These are phyloP conservation scores for Aethes cnicana DNA, from an alignment of 2,888 invertebrate genomes.

Conservation along the genomic window DNA sequence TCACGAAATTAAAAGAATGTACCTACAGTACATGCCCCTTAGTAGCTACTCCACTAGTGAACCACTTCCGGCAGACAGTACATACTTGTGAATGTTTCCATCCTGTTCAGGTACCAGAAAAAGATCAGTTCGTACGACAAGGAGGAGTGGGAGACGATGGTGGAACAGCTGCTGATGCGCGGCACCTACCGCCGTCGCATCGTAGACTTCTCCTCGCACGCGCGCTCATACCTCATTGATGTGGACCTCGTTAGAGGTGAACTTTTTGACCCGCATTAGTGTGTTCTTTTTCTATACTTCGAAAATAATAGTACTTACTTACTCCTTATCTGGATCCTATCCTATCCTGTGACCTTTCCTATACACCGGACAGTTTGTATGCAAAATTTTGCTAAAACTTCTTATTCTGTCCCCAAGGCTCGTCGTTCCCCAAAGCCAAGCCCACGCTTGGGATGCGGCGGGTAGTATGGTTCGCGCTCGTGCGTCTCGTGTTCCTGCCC, in stretches of 20 bases:
- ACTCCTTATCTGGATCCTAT: no score
- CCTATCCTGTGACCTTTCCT: no score
- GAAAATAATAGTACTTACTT: no score
- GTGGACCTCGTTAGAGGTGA: constrained; percentile 97
- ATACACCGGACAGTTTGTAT: no score
- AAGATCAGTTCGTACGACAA: constrained; percentile 98
- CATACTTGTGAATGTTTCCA: constrained; percentile 32
- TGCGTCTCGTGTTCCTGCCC: constrained; percentile 92
- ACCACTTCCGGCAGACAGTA: no score
- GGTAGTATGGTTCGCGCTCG: constrained; percentile 91
- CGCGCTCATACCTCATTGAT: constrained; percentile 96
- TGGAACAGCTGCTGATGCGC: constrained; percentile 87
- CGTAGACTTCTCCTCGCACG: constrained; percentile 90
- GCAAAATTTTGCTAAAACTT: no score
- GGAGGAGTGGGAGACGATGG: constrained; percentile 97
- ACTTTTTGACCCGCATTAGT: constrained; percentile 15
- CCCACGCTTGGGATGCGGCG: constrained; percentile 95
- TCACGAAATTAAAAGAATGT: no score
- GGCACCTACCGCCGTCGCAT: constrained; percentile 84
- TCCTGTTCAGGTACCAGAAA: constrained; percentile 90
- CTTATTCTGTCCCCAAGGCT: constrained; percentile 84
- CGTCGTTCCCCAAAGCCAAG: constrained; percentile 97
- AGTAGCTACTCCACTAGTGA: no score
- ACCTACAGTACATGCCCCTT: no score
- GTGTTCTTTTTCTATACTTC: no score